These are phyloP conservation scores for Aphodius granarius DNA, from an alignment of 2,888 invertebrate genomes.

Conservation along the genomic window DNA sequence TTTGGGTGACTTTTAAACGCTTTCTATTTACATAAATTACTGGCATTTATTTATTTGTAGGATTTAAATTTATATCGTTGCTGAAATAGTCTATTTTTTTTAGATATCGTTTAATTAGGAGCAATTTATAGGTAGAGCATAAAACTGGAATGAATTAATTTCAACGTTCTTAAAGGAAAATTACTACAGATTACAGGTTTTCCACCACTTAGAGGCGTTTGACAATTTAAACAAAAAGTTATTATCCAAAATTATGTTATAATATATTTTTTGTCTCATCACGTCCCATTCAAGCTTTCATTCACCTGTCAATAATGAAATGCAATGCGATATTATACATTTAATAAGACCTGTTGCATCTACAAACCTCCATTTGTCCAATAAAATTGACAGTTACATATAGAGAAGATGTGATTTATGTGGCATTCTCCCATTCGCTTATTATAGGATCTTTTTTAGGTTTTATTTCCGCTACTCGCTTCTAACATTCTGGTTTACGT, in stretches of 20 bases:
- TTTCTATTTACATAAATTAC: neutral
- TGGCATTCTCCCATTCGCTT: constrained; percentile 21
- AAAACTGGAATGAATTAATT: neutral
- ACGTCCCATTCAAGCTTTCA: neutral
- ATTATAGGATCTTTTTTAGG: constrained; percentile 16
- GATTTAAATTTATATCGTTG: neutral
- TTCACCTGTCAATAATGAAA: constrained; percentile 18
- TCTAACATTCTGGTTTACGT: neutral
- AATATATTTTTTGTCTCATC: too few species aligned
- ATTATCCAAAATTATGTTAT: too few species aligned
- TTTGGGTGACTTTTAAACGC: neutral
- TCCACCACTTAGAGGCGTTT: too few species aligned
- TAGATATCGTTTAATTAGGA: neutral
- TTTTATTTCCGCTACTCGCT: neutral
- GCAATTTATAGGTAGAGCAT: neutral
- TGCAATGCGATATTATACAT: constrained; percentile 24
- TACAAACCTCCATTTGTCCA: constrained; percentile 30
- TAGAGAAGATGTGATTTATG: constrained; percentile 29
- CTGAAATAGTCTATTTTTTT: neutral
- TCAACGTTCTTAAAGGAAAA: neutral
- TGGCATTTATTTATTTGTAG: neutral
- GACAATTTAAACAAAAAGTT: too few species aligned
- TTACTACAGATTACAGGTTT: neutral
- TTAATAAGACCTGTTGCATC: constrained; percentile 24
- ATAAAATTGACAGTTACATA: constrained; percentile 30